A percentile compares a stretch with the other conserved stretches of the same genome.
These are phyloP conservation scores for Enhydra lutris DNA, from an alignment of 2,113 vertebrate species.

Conservation along the genomic window DNA sequence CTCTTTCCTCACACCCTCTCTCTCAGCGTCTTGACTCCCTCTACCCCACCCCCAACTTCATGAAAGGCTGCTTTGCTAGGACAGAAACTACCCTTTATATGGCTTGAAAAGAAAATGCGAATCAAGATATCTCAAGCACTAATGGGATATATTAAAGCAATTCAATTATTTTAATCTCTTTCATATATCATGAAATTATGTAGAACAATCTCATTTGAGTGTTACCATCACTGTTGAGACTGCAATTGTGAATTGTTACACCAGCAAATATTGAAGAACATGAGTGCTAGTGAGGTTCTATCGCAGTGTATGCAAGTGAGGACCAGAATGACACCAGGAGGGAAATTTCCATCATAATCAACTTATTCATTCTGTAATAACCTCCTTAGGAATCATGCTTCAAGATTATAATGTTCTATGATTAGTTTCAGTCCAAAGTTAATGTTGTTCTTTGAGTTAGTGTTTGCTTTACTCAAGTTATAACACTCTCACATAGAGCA, in stretches of 20 bases:
- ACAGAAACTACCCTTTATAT: slow-evolving; percentile 4
- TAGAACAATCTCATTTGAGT: slow-evolving; percentile 74
- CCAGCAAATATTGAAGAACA: slow-evolving; percentile 61
- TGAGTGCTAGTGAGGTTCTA: slow-evolving; percentile 45
- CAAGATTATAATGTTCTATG: slow-evolving; percentile 66
- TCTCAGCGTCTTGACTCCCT: background rate
- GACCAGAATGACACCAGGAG: slow-evolving; percentile 43
- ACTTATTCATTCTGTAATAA: slow-evolving; percentile 75
- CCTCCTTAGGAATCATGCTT: slow-evolving; percentile 64
- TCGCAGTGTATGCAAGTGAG: slow-evolving; percentile 21
- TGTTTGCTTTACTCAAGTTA: slow-evolving; percentile 72
- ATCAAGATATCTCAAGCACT: slow-evolving; percentile 73
- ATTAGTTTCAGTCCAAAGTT: slow-evolving; percentile 75
- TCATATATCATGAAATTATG: slow-evolving; percentile 73
- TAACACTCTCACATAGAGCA: slow-evolving; percentile 43
- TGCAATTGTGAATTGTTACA: slow-evolving; percentile 57
- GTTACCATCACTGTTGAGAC: slow-evolving; percentile 59
- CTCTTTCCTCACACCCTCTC: background rate
- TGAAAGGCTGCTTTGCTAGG: background rate
- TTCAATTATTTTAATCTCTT: slow-evolving; percentile 76
- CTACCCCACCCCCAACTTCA: background rate
- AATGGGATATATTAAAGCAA: slow-evolving; percentile 70
- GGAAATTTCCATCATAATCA: slow-evolving; percentile 76
- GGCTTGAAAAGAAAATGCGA: slow-evolving; percentile 49
- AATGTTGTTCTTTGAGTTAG: slow-evolving; percentile 76